Percentiles rank a stretch among this genome's conserved stretches.
Evolutionary conservation across 2,888 invertebrate species (phyloP).

Genomic region (Griposia aprilina): DNA sequence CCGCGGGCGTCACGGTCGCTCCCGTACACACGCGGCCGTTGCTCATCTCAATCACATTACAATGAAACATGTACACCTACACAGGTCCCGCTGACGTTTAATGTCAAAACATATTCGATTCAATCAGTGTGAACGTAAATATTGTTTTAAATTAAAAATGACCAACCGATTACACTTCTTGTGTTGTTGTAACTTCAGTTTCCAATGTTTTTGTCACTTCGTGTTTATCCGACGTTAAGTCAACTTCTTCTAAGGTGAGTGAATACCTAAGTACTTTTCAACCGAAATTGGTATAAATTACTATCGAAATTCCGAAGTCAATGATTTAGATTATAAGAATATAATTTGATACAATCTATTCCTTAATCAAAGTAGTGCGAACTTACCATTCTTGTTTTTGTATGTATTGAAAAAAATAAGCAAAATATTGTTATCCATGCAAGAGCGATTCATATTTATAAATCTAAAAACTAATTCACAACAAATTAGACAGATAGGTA

Average conservation of each 20-base stretch:
- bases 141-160: slow-evolving; percentile 46
- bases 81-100: slow-evolving; percentile 25
- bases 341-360: neutral
- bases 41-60: slow-evolving; percentile 39
- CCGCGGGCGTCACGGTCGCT: slow-evolving; percentile 53
- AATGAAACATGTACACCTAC: slow-evolving; percentile 51
- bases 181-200: slow-evolving; percentile 47
- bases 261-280: slow-evolving; percentile 23
- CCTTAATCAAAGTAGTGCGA: neutral
- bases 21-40: slow-evolving; percentile 36
- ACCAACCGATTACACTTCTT: slow-evolving; percentile 25
- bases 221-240: slow-evolving; percentile 48
- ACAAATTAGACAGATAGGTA: neutral
- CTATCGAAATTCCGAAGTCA: neutral
- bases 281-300: neutral
- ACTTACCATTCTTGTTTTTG: neutral
- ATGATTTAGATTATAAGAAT: neutral
- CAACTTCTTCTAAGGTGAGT: slow-evolving; percentile 55
- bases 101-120: slow-evolving; percentile 43
- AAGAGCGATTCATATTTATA: neutral
- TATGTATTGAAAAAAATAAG: neutral
- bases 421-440: neutral
- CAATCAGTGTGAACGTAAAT: slow-evolving; percentile 44
- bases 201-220: slow-evolving; percentile 46
- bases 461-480: neutral